Evolutionary conservation across 2,797 vertebrate genomes (phyloP).

Genomic region (Crypturellus tataupa): DNA sequence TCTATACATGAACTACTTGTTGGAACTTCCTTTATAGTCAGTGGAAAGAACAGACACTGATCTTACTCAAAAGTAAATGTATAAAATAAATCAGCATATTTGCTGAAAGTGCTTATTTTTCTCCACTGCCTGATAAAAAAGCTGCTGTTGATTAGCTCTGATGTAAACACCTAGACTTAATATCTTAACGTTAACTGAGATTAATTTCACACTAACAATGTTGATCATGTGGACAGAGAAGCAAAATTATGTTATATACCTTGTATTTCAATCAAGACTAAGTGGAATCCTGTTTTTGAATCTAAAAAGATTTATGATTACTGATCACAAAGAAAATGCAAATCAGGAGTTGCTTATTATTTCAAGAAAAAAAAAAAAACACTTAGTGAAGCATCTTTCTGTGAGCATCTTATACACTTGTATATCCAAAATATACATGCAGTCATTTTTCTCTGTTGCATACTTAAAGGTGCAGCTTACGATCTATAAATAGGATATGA

Average conservation of each 20-base stretch:
- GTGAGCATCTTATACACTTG: not conserved
- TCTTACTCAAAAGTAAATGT: slow-evolving; percentile 32
- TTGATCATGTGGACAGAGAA: not conserved
- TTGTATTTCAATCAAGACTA: not conserved
- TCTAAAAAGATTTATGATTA: not conserved
- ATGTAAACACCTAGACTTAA: slow-evolving; percentile 19
- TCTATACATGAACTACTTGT: not conserved
- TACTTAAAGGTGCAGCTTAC: not conserved
- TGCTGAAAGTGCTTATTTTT: slow-evolving; percentile 29
- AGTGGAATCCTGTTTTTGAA: not conserved
- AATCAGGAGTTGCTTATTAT: not conserved
- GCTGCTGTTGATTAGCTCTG: slow-evolving; percentile 13
- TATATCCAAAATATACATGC: not conserved
- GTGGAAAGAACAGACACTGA: not conserved
- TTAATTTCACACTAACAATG: not conserved
- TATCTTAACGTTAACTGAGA: not conserved
- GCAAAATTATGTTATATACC: not conserved
- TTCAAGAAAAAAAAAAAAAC: not conserved
- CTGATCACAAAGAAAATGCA: not conserved
- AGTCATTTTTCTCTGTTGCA: not conserved
- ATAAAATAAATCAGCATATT: slow-evolving; percentile 32
- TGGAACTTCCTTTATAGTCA: not conserved
- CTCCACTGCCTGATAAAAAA: not conserved
- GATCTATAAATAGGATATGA: not conserved
- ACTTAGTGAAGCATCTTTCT: not conserved